Evolutionary conservation across 2,888 invertebrate genomes (phyloP), one percentile per base, ranked within the genome.

Genomic region (Xanthorhoe spadicearia): DNA sequence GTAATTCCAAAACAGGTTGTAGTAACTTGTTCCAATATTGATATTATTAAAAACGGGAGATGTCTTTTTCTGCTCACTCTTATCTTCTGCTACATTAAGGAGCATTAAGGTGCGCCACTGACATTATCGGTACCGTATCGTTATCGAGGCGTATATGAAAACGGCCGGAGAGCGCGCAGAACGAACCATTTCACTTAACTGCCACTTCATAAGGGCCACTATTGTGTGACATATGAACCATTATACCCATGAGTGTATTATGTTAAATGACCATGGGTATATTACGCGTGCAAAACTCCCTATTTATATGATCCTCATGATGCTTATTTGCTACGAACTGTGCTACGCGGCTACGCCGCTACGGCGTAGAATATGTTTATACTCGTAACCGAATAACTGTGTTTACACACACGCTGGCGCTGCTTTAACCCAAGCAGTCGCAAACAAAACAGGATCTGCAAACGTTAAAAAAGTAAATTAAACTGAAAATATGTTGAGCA

Each of bases 131-230:
- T 32, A 50, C 52, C 53, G 46, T 58, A 64, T 58, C 54, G 57
- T 60, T 54, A 58, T 63, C 59, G 63, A 56, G 46, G 54, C 52
- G 66, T 57, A 64, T 64, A 68, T 64, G 63, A 64, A 66, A 68
- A 64, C 61, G 64, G 58, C 48, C 55, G 64, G 55, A 56, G 60
- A 51, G 59, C 51, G 59, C 56, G 52, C 61, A 64, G 61, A 64
- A 63, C 67, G 63, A 64, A 68, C 67, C 68, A 68, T 61, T 68
- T 68, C 64, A 68, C 68, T 58, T 68, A 68, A 68, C 64, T 57
- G 61, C 67, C 67, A 64, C 64, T 68, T 64, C 67, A 68, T 68
- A 68, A 64, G 46, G 38, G 57, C 57, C 61, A 64, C 60, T 68
- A 61, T 57, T 64, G 60, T 50, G 64, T 68, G 63, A 57, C 67